Evolutionary conservation across 2,113 vertebrate genomes (phyloP), one percentile per base, ranked within the genome.

Genomic region (Etia nguti): DNA sequence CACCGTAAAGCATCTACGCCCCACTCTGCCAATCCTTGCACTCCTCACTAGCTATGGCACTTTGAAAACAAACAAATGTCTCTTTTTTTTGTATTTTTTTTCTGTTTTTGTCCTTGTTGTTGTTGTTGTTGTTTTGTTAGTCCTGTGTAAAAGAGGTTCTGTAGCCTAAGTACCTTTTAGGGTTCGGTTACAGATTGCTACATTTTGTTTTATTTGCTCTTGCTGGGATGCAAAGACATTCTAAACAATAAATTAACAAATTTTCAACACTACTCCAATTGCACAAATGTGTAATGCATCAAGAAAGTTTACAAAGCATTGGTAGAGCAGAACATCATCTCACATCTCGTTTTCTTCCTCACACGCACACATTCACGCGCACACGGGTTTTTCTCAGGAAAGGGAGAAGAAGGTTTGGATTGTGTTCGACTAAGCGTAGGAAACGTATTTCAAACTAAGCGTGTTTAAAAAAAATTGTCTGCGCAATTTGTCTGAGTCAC

Each of bases 11-110:
- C 94, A 93, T 95, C 94, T 93, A 92, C 4, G 88, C 90, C 92
- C 91, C 92, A 68, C 85, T 87, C 88, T 86, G 93, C 93, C 95
- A 91, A 34, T 90, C 94, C 85, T 87, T 93, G 80, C 80, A 88
- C 85, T 90, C 90, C 84, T 95, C 92, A 88, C 92, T 92, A 96
- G 81, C 95, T 96, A 96, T 97, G 96, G 96, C 96, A 97, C 96
- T 95, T 96, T 93, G 91, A 95, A 91, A 94, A 95, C 91, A 91
- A 93, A 87, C 31, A 88, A 90, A 83, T 81, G 34, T 82, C 12
- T 48, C 50, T 83, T 81, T 85, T 85, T 79, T 82, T 90, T 56
- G 12, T 82, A 6, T 36, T 73, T 89, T 92, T 80, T 43, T 59
- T 88, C 46, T 77, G 50, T 81, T 82, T 79, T 87, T 20, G 84